Base-by-base conservation (phyloP, 1,140 invertebrate genomes). In the Mamestra configurata region DNA sequence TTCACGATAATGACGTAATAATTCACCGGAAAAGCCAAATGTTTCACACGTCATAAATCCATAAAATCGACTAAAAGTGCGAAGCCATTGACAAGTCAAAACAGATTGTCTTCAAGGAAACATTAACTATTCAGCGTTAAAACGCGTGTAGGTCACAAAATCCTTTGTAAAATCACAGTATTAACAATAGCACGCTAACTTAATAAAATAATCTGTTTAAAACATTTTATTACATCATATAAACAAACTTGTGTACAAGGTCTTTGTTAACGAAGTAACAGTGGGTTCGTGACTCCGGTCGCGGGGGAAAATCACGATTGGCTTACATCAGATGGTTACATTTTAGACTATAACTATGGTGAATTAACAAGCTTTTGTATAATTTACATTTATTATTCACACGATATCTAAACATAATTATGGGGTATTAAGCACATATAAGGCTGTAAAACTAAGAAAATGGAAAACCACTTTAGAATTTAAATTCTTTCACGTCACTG, bases 231-330 rank as follows among this genome's bases (percentile, higher is more conserved):
- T 37, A 37, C 35, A 66, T 22, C 35, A 40, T 40, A 66, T 22
- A 66, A 66, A 66, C 61, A 66, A 40, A 66, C 24, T 31, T 59
- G 24, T 40, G 4, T 40, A 66, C 61, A 66, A 66, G 61, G 61
- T 40, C 61, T 40, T 66, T 66, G 61, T 66, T 66, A 66, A 66
- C 35, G 61, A 66, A 40, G 61, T 66, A 40, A 66, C 61, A 66
- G 61, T 66, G 0, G 5, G 35, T 66, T 66, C 61, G 61, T 66
- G 61, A 66, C 61, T 66, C 4, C 59, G 35, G n/a, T 15, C 8
- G 31, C 31, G 24, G n/a, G 5, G 18, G 31, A 40, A 66, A 40
- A 66, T 66, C 61, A 66, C 61, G 61, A 66, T 66, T 22, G 20
- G 18, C 10, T 40, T 22, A 10, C 61, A 40, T 66, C 31, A 40